Conservation (phyloP, 2,113 vertebrate genomes). For the Typhlomys cinereus region DNA sequence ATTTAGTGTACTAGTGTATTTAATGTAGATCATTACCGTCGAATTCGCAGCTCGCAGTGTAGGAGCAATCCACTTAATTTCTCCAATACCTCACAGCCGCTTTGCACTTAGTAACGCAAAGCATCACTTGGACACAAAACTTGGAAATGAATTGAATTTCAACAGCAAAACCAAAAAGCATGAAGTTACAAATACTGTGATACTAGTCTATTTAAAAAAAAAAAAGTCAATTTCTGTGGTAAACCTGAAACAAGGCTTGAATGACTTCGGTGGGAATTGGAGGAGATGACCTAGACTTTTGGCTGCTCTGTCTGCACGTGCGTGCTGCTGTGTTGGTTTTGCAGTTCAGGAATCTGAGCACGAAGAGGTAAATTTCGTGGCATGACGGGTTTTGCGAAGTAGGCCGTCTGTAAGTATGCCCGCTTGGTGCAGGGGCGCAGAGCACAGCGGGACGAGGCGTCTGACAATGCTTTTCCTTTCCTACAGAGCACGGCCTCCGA, state of each 20-base stretch:
- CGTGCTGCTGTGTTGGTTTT: neutral
- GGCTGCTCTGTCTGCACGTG: neutral
- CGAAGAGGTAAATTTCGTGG: neutral
- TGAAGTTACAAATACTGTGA: neutral
- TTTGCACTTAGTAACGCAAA: neutral
- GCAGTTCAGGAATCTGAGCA: neutral
- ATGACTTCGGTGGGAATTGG: too few relatives aligned
- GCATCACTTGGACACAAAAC: neutral
- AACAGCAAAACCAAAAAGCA: neutral
- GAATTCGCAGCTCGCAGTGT: neutral
- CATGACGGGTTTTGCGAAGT: neutral
- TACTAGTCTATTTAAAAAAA: neutral
- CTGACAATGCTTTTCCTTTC: constrained; percentile 53
- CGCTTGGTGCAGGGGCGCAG: neutral
- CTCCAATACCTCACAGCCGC: neutral
- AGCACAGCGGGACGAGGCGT: accelerated
- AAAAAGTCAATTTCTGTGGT: neutral
- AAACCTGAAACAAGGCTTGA: neutral
- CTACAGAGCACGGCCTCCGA: constrained; percentile 88
- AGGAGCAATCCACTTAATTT: too few relatives aligned
- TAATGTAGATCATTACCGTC: neutral
- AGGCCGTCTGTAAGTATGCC: too few relatives aligned
- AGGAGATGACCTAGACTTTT: neutral
- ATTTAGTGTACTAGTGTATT: neutral
- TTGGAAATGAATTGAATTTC: neutral